Percentiles rank a stretch among this genome's conserved stretches.
These are phyloP conservation scores for Entomobrya proxima DNA, from an alignment of 2,888 invertebrate species.

Conservation along the genomic window DNA sequence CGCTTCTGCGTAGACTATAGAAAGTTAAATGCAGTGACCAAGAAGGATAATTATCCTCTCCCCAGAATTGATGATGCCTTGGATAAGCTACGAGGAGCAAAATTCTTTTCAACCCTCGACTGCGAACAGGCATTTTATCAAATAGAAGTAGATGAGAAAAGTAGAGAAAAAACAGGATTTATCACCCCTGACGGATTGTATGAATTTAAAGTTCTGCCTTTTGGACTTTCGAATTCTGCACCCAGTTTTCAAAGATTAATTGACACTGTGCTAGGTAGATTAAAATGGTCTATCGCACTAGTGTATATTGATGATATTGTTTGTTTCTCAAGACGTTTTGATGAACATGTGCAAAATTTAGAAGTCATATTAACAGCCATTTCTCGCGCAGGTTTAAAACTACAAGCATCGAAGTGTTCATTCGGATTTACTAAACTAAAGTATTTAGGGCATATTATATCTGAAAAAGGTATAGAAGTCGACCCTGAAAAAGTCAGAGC, in stretches of 20 bases:
- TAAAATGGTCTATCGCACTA: conserved; percentile 8
- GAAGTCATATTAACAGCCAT: conserved; percentile 73
- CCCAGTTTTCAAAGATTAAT: too few species aligned
- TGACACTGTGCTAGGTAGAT: too few species aligned
- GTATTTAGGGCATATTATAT: conserved; percentile 76
- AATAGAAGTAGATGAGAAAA: conserved; percentile 14
- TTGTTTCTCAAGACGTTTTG: background rate
- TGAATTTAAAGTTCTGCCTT: too few species aligned
- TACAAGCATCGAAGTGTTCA: conserved; percentile 35
- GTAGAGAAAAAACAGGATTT: too few species aligned
- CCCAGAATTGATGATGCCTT: conserved; percentile 3
- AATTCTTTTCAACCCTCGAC: too few species aligned
- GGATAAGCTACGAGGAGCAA: background rate
- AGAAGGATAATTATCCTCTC: conserved; percentile 76
- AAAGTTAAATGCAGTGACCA: conserved; percentile 76
- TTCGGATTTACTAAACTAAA: conserved; percentile 74
- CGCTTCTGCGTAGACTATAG: too few species aligned
- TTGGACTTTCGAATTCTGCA: too few species aligned
- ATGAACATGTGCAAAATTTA: background rate
- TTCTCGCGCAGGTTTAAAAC: background rate
- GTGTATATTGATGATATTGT: conserved; percentile 32
- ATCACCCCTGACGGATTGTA: too few species aligned
- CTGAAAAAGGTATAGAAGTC: conserved; percentile 65
- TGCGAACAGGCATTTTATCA: conserved; percentile 47
- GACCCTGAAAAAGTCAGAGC: conserved; percentile 64